A percentile compares a stretch with the other conserved stretches of the same genome.
These are phyloP conservation scores for Cuculus canorus DNA, from an alignment of 2,797 vertebrate genomes.

Conservation along the genomic window DNA sequence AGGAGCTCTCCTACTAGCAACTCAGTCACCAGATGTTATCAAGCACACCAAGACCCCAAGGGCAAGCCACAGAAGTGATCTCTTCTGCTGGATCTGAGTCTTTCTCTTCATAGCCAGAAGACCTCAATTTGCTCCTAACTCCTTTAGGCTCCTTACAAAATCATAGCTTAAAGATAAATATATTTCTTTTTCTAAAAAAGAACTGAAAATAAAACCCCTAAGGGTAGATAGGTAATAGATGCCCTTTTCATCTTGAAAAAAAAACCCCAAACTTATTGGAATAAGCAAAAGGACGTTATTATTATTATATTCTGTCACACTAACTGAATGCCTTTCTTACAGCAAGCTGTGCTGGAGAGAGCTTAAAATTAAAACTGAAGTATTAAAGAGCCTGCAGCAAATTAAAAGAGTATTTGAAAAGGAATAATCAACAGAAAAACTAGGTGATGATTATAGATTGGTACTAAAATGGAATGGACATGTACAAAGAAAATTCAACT, in stretches of 20 bases:
- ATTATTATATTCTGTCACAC: neutral
- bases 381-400: neutral
- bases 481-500: neutral
- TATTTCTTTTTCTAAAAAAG: neutral
- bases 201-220: neutral
- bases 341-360: neutral
- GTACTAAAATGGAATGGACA: neutral
- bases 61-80: neutral
- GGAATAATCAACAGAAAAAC: neutral
- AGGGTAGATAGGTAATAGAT: neutral
- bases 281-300: neutral
- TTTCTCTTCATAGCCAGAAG: neutral
- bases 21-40: neutral
- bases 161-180: neutral
- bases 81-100: neutral
- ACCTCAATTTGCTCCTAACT: neutral
- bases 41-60: neutral
- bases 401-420: neutral
- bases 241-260: neutral
- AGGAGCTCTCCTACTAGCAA: neutral
- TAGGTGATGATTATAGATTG: neutral
- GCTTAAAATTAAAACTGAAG: neutral
- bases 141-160: neutral
- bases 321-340: neutral
- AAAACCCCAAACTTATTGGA: neutral